Conservation (phyloP, 2,797 vertebrate genomes). For the Danio jaintianensis region DNA sequence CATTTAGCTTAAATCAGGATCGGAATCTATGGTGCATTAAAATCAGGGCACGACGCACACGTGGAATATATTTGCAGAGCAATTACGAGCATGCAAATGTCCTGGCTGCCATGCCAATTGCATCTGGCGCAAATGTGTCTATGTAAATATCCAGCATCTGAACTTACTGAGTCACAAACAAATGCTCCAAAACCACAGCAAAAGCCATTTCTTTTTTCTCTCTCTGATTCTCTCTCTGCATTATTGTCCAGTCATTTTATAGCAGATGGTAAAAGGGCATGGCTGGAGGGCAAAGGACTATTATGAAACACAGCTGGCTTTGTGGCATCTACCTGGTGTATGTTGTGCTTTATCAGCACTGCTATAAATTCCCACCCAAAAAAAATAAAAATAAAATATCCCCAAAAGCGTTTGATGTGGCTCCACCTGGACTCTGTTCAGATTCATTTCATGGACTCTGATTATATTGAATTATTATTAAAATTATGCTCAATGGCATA, state of each 20-base stretch:
- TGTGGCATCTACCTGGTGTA: constrained; percentile 19
- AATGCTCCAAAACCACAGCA: constrained; percentile 10
- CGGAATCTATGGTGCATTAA: constrained; percentile 21
- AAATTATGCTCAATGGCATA: neutral
- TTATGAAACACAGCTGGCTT: constrained; percentile 36
- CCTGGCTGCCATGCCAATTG: constrained; percentile 69
- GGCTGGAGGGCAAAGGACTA: constrained; percentile 1
- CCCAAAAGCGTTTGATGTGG: neutral
- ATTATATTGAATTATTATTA: too few species aligned
- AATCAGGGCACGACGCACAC: constrained; percentile 56
- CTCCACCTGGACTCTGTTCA: constrained; percentile 16
- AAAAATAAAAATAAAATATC: too few species aligned
- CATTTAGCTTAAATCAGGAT: neutral
- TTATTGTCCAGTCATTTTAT: neutral
- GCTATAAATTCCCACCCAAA: constrained; percentile 19
- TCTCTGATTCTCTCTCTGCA: neutral
- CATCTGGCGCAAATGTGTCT: constrained; percentile 46
- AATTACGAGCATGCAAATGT: constrained; percentile 71
- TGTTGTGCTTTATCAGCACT: constrained; percentile 24
- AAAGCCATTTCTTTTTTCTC: neutral
- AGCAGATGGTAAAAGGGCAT: constrained; percentile 22
- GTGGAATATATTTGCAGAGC: constrained; percentile 74
- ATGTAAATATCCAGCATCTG: constrained; percentile 38
- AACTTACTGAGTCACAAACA: constrained; percentile 18
- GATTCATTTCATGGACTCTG: neutral